Percentiles rank a stretch among this genome's conserved stretches.
Evolutionary conservation across 2,888 invertebrate species (phyloP).

Genomic region (Eupithecia vulgata): DNA sequence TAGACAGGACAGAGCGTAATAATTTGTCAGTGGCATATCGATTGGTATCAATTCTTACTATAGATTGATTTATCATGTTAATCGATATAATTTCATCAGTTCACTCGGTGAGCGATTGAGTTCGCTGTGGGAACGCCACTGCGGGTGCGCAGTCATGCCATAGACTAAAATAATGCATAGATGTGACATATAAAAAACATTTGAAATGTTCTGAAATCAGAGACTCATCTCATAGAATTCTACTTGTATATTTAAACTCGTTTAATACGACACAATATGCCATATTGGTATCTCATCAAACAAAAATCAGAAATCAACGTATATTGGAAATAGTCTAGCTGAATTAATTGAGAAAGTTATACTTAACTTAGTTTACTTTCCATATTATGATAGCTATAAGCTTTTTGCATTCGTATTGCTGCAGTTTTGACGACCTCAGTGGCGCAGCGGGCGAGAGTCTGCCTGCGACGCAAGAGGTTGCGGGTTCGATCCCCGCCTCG

Average conservation of each 20-base stretch:
- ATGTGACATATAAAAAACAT: background rate
- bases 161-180: conserved; percentile 43
- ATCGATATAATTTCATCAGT: conserved; percentile 83
- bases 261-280: background rate
- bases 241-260: background rate
- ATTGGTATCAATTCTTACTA: conserved; percentile 64
- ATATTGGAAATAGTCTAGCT: background rate
- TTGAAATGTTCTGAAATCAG: background rate
- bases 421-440: too few relatives aligned
- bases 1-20: conserved; percentile 68
- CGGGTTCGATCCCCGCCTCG: too few relatives aligned
- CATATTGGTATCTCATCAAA: background rate
- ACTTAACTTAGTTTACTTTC: too few relatives aligned
- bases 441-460: too few relatives aligned
- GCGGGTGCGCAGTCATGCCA: conserved; percentile 76
- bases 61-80: conserved; percentile 81
- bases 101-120: conserved; percentile 76
- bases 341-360: background rate
- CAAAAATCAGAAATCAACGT: background rate
- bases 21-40: conserved; percentile 79
- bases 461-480: too few relatives aligned
- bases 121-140: conserved; percentile 80
- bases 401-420: too few relatives aligned
- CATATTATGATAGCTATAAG: too few relatives aligned
- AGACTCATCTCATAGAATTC: background rate